Percentiles rank a stretch among this genome's conserved stretches.
Conservation (phyloP, 2,888 invertebrate genomes). For the Sturmia bella region DNA sequence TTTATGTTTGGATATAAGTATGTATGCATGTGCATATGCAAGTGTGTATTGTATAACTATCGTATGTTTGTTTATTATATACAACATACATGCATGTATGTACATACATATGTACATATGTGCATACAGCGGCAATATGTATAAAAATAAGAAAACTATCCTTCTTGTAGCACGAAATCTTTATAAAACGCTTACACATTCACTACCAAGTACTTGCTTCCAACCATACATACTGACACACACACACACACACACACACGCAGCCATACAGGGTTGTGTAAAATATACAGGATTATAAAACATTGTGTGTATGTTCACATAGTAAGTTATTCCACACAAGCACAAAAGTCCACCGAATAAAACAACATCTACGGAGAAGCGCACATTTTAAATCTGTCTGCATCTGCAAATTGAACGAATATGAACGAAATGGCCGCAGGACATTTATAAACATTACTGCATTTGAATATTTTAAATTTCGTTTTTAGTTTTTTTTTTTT, state of each 20-base stretch:
- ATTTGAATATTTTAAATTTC: conserved; percentile 68
- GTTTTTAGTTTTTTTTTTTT: conserved; percentile 51
- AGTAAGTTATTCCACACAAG: conserved; percentile 16
- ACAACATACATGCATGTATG: conserved; percentile 69
- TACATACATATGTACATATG: background rate
- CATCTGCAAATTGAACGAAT: conserved; percentile 79
- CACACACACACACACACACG: background rate
- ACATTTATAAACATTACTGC: conserved; percentile 74
- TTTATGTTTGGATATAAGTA: conserved; percentile 59
- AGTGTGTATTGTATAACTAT: no score
- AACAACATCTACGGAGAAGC: conserved; percentile 62
- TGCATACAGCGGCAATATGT: background rate
- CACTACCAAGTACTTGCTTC: conserved; percentile 24
- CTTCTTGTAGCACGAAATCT: conserved; percentile 62
- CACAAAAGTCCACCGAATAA: conserved; percentile 32
- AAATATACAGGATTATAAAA: background rate
- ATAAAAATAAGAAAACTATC: conserved; percentile 44
- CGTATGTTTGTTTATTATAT: no score
- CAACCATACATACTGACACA: conserved; percentile 1
- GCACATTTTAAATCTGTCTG: conserved; percentile 78
- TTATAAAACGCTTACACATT: conserved; percentile 47
- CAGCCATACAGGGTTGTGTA: background rate
- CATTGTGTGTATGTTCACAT: background rate
- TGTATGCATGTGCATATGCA: conserved; percentile 43
- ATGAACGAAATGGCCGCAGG: conserved; percentile 76